A percentile compares a stretch with the other conserved stretches of the same genome.
Evolutionary conservation across 2,888 invertebrate genomes (phyloP).

Genomic region (Cyaniris semiargus): DNA sequence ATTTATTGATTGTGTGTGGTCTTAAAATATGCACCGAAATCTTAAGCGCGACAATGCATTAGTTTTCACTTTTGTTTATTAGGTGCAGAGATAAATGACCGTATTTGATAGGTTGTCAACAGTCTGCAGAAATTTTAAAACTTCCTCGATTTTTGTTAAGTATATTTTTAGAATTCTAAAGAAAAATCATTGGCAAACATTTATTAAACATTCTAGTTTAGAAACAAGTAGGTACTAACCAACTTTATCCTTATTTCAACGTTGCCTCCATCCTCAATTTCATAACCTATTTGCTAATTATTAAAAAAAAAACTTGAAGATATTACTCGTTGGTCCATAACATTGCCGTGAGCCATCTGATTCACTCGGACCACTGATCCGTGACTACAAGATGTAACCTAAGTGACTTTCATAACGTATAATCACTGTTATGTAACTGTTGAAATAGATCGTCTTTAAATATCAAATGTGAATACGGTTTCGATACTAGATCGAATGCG

Average conservation of each 20-base stretch:
- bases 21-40: background rate
- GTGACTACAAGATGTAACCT: constrained; percentile 19
- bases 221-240: background rate
- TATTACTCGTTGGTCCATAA: constrained; percentile 10
- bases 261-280: background rate
- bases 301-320: background rate
- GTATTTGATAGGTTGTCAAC: background rate
- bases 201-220: background rate
- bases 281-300: background rate
- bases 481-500: background rate
- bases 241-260: background rate
- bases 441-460: constrained; percentile 21
- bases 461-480: constrained; percentile 19
- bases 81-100: background rate
- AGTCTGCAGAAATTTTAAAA: background rate
- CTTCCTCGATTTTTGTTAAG: background rate
- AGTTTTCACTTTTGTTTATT: background rate
- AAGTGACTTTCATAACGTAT: constrained; percentile 24
- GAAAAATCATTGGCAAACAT: background rate
- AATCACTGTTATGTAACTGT: constrained; percentile 20
- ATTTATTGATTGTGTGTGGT: background rate
- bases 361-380: constrained; percentile 22
- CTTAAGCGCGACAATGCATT: background rate
- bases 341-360: constrained; percentile 20
- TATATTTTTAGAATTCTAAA: background rate